Evolutionary conservation across 2,113 vertebrate species (phyloP), one percentile per base, ranked within the genome.

Genomic region (Smithornis capensis): DNA sequence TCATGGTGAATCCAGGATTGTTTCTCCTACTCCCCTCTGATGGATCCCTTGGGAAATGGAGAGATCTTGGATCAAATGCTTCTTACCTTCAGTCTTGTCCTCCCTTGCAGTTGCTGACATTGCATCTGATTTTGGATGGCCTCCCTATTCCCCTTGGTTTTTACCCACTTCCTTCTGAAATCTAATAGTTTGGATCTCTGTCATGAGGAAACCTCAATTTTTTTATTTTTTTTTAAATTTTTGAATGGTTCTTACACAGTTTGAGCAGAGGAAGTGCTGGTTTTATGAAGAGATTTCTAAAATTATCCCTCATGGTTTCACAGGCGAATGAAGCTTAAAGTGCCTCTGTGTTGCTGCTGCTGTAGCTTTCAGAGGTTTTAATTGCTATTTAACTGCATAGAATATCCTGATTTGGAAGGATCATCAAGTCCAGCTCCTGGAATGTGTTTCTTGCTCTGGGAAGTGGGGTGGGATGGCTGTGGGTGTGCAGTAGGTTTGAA

Each of bases 141-240:
- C 24, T 87, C 69, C 33, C 33, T 31, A 2, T 42, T 87, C 83
- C 56, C 27, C 21, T 57, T 31, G 6, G 10, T 82, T 38, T 62
- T 73, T 21, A 81, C 55, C 37, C 12, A 2, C 21, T 71, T 81
- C 42, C 45, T 25, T 55, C 16, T 69, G 87, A 75, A 89, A 76
- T 75, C n/a, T 19, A 33, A 37, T 67, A 44, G 57, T 47, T 56
- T 86, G 80, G 29, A 78, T 40, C 35, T 50, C 42, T 68, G 52
- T 67, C 56, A 37, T 5, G 17, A 68, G 47, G 40, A 89, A 94
- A 87, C 65, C 19, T 74, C 24, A 10, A 0, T 44, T 83, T 35
- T 59, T 4, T 10, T 31, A 9, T 29, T 24, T 28, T 27, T 56
- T 28, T 44, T 17, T 0, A 2, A 0, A 6, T 52, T 76, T 64